Conservation (phyloP, 2,113 vertebrate genomes). For the Burhinus oedicnemus region DNA sequence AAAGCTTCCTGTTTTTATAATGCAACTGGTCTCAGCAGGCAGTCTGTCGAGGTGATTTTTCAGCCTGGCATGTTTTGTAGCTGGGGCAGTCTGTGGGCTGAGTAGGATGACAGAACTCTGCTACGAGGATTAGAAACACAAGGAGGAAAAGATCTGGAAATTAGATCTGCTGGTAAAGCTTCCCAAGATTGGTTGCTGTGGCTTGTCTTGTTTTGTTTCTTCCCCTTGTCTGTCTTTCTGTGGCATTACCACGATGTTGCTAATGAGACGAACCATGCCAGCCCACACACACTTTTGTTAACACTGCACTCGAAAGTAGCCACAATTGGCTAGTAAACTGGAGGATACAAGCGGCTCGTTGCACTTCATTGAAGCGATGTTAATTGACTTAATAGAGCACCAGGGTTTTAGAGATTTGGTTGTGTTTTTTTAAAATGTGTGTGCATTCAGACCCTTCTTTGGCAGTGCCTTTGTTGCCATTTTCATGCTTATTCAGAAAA, state of each 20-base stretch:
- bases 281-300: background rate
- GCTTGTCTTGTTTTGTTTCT: background rate
- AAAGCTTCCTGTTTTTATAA: constrained; percentile 12
- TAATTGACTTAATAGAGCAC: constrained; percentile 16
- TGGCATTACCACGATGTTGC: background rate
- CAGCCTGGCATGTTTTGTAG: constrained; percentile 18
- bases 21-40: background rate
- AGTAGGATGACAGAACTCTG: background rate
- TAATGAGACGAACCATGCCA: background rate
- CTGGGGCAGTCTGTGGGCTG: background rate
- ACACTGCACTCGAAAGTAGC: background rate
- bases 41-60: constrained; percentile 15
- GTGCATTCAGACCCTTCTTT: background rate
- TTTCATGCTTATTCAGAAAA: background rate
- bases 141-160: background rate
- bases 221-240: background rate
- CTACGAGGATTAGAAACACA: background rate
- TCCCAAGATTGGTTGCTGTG: background rate
- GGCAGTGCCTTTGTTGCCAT: background rate
- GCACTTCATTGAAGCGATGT: background rate
- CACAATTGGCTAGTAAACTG: background rate
- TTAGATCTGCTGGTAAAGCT: background rate
- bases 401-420: background rate
- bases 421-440: background rate
- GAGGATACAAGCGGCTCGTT: background rate